A percentile compares a stretch with the other conserved stretches of the same genome.
phyloP scores from a whole-genome alignment of 2,888 invertebrate species.

The Ophion ventricosus region DNA sequence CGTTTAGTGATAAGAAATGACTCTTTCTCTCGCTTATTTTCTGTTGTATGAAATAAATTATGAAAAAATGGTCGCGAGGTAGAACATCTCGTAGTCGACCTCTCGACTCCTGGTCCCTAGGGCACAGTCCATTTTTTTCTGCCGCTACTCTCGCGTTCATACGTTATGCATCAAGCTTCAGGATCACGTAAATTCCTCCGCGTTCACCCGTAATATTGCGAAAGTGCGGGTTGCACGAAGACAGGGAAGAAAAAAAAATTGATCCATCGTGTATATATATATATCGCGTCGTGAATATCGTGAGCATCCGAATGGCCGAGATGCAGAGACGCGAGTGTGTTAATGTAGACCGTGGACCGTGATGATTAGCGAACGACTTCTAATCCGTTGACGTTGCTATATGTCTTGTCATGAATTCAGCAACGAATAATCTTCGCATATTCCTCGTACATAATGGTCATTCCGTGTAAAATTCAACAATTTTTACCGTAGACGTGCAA shows the following conservation, averaged over 20 bases:
- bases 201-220: constrained; percentile 1
- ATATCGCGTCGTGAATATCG: background rate
- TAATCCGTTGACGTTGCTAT: constrained; percentile 57
- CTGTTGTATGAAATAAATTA: background rate
- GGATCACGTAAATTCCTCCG: constrained; percentile 17
- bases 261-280: constrained; percentile 1
- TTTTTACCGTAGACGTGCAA: background rate
- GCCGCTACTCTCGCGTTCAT: background rate
- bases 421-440: constrained; percentile 6
- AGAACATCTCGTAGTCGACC: constrained; percentile 14
- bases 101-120: background rate
- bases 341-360: constrained; percentile 59
- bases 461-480: background rate
- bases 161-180: background rate
- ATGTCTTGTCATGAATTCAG: constrained; percentile 18
- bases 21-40: background rate
- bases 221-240: background rate
- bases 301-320: constrained; percentile 27
- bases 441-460: background rate
- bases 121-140: constrained; percentile 4
- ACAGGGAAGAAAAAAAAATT: background rate
- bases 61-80: constrained; percentile 11
- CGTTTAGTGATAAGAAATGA: background rate
- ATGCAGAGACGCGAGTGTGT: constrained; percentile 54
- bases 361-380: constrained; percentile 68